phyloP scores from a whole-genome alignment of 1,140 invertebrate species.

The Bombus superbus region DNA sequence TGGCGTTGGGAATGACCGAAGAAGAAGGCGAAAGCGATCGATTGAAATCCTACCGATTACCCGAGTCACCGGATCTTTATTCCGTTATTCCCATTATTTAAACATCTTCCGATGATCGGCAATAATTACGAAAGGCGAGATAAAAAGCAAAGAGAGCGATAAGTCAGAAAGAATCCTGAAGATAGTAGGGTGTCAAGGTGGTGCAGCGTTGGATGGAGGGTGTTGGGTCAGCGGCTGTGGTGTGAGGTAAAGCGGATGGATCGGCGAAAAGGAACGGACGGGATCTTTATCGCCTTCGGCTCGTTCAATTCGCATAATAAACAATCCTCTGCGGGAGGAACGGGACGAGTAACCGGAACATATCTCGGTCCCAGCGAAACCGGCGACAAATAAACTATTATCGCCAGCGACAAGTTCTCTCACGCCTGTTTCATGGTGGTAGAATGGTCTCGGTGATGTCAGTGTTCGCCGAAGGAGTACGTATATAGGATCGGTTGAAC shows the following conservation, averaged over 20 bases:
- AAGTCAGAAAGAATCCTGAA: constrained; percentile 3
- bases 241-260: constrained; percentile 32
- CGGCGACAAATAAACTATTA: constrained; percentile 83
- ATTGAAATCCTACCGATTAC: no score
- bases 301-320: constrained; percentile 83
- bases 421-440: constrained; percentile 73
- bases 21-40: no score
- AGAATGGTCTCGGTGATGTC: constrained; percentile 49
- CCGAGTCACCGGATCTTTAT: no score
- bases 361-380: constrained; percentile 76
- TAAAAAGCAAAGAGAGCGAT: no score
- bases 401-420: constrained; percentile 82
- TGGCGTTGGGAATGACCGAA: no score
- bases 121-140: background rate
- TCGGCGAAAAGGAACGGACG: constrained; percentile 70
- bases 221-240: constrained; percentile 23
- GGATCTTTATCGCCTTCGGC: constrained; percentile 81
- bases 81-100: no score
- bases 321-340: constrained; percentile 79
- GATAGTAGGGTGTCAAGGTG: background rate
- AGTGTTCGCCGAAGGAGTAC: constrained; percentile 46
- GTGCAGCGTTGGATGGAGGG: constrained; percentile 9
- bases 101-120: background rate
- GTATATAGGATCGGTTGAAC: constrained; percentile 37
- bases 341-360: constrained; percentile 80